Percentiles rank a stretch among this genome's conserved stretches.
phyloP scores from a whole-genome alignment of 1,140 invertebrate genomes.

The Hypothenemus hampei region DNA sequence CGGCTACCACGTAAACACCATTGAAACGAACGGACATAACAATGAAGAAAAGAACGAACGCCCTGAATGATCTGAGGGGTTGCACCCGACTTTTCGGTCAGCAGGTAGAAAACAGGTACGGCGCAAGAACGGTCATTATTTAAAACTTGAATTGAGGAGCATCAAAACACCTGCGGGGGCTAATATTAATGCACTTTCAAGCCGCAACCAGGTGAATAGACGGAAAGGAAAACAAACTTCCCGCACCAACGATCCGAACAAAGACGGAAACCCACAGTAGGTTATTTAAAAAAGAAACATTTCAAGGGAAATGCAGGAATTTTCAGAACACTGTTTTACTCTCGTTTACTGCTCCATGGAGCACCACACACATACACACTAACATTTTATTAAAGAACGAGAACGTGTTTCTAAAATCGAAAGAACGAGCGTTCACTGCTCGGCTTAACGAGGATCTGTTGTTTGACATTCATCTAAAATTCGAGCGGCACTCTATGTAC shows the following conservation, averaged over 20 bases:
- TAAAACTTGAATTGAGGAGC: slow-evolving; percentile 6
- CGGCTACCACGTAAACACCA: slow-evolving; percentile 36
- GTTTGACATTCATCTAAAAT: too few relatives aligned
- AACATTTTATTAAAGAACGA: too few relatives aligned
- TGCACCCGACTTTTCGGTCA: neutral
- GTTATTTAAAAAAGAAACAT: too few relatives aligned
- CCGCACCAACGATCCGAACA: neutral
- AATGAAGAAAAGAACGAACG: slow-evolving; percentile 4
- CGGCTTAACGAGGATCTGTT: too few relatives aligned
- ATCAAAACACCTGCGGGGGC: slow-evolving; percentile 13
- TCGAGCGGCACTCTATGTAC: too few relatives aligned
- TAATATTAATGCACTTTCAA: slow-evolving; percentile 6
- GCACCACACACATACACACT: too few relatives aligned
- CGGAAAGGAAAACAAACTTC: slow-evolving; percentile 5
- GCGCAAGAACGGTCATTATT: neutral
- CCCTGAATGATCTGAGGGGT: neutral
- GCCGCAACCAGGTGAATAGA: slow-evolving; percentile 3
- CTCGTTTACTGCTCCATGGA: too few relatives aligned
- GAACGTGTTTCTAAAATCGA: too few relatives aligned
- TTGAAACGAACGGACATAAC: slow-evolving; percentile 39
- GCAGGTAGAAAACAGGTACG: slow-evolving; percentile 3
- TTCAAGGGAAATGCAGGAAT: too few relatives aligned
- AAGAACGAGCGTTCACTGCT: too few relatives aligned
- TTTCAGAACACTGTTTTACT: too few relatives aligned
- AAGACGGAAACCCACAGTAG: neutral